Conservation (phyloP, 2,113 vertebrate species). For the Loxodonta africana region DNA sequence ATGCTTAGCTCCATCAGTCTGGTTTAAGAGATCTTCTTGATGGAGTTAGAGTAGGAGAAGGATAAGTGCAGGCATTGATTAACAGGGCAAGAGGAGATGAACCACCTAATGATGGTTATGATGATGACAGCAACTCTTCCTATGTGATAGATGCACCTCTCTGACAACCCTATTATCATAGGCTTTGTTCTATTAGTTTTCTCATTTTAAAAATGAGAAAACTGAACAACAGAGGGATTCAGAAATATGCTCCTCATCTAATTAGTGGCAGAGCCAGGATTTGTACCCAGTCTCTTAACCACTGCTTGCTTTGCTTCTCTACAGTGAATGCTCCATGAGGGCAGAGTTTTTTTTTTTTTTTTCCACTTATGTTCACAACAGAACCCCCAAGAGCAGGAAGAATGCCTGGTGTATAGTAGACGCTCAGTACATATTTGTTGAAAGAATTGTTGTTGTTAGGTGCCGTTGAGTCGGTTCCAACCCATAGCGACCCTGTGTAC, state of each 20-base stretch:
- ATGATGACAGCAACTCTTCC: background rate
- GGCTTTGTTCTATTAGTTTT: background rate
- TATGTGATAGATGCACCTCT: background rate
- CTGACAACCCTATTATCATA: background rate
- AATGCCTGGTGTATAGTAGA: background rate
- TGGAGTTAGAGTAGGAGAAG: background rate
- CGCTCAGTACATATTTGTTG: constrained; percentile 13
- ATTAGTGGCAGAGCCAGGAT: background rate
- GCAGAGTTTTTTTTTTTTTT: background rate
- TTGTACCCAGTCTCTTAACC: background rate
- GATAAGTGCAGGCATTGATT: background rate
- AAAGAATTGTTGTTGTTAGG: background rate
- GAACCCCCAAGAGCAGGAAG: background rate
- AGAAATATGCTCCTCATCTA: background rate
- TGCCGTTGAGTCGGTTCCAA: too few relatives aligned
- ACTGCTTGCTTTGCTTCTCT: background rate
- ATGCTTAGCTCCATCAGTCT: background rate
- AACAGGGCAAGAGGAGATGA: background rate
- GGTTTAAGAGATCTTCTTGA: background rate
- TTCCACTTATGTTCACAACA: background rate
- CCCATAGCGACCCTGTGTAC: too few relatives aligned
- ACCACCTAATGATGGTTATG: background rate
- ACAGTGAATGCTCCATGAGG: background rate
- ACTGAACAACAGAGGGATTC: background rate
- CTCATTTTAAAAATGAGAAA: background rate